phyloP scores from a whole-genome alignment of 2,888 invertebrate genomes.

The Clunio marinus region DNA sequence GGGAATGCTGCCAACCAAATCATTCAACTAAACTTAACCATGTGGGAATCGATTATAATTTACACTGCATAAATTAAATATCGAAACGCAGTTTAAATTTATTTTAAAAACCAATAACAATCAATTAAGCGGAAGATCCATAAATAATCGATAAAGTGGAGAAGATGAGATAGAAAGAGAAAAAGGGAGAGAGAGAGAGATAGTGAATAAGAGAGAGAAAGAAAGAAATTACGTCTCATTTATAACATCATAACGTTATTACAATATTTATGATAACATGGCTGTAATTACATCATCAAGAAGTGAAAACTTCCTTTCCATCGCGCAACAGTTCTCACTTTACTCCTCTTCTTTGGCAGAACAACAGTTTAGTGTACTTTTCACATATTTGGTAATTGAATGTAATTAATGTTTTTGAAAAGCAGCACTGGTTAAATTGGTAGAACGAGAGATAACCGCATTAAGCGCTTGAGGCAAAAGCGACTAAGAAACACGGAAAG shows the following conservation, averaged over 20 bases:
- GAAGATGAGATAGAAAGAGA: slow-evolving; percentile 1
- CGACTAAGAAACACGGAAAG: not conserved
- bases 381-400: slow-evolving; percentile 36
- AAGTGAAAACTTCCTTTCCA: not conserved
- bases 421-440: slow-evolving; percentile 19
- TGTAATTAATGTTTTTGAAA: slow-evolving; percentile 32
- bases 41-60: slow-evolving; percentile 22
- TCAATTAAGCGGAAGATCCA: slow-evolving; percentile 34
- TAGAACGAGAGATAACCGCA: slow-evolving; percentile 20
- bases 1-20: too few relatives aligned
- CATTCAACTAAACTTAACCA: too few relatives aligned
- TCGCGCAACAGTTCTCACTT: not conserved
- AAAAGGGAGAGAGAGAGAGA: too few relatives aligned
- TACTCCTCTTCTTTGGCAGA: not conserved
- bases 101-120: slow-evolving; percentile 39
- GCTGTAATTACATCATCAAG: slow-evolving; percentile 32
- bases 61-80: slow-evolving; percentile 35
- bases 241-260: slow-evolving; percentile 31
- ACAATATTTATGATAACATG: slow-evolving; percentile 37
- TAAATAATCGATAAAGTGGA: slow-evolving; percentile 21
- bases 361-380: slow-evolving; percentile 2
- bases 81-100: slow-evolving; percentile 33
- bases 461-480: slow-evolving; percentile 8
- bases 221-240: slow-evolving; percentile 38
- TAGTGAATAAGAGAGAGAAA: slow-evolving; percentile 5